A percentile compares a stretch with the other conserved stretches of the same genome.
These are phyloP conservation scores for Lutjanus argentimaculatus DNA, from an alignment of 2,797 vertebrate species.

Conservation along the genomic window DNA sequence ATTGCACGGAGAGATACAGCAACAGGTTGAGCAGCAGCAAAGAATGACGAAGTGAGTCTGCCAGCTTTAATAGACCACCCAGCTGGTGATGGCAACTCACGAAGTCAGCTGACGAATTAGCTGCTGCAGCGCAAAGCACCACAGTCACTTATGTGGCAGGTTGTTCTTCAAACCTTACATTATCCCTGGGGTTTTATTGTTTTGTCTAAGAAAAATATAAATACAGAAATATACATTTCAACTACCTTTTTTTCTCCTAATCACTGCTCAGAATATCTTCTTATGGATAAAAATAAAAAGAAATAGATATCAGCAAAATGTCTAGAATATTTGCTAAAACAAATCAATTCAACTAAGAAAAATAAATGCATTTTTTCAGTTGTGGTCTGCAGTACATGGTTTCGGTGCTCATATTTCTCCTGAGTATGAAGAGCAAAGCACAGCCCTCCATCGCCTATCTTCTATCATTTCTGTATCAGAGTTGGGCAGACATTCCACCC, in stretches of 20 bases:
- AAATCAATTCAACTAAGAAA: not conserved
- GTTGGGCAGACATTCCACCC: not conserved
- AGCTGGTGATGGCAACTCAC: slow-evolving; percentile 10
- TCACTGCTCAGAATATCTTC: not conserved
- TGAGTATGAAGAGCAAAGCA: not conserved
- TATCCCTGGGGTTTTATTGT: not conserved
- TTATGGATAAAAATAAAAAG: not conserved
- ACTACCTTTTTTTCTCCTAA: too few relatives aligned
- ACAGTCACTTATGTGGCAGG: not conserved
- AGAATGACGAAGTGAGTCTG: slow-evolving; percentile 4
- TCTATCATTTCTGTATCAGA: not conserved
- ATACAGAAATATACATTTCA: not conserved
- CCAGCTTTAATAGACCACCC: slow-evolving; percentile 11
- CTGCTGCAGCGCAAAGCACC: not conserved
- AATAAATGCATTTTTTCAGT: not conserved
- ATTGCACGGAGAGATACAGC: slow-evolving; percentile 1
- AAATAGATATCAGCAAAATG: not conserved
- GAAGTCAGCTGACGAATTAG: slow-evolving; percentile 12
- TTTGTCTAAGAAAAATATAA: not conserved
- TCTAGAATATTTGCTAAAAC: not conserved
- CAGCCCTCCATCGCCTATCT: not conserved
- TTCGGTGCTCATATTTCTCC: not conserved
- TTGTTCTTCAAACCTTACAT: not conserved
- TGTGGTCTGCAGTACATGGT: not conserved
- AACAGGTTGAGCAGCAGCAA: slow-evolving; percentile 13